Conservation (phyloP, 2,888 invertebrate species). For the Slavum lentiscoides region DNA sequence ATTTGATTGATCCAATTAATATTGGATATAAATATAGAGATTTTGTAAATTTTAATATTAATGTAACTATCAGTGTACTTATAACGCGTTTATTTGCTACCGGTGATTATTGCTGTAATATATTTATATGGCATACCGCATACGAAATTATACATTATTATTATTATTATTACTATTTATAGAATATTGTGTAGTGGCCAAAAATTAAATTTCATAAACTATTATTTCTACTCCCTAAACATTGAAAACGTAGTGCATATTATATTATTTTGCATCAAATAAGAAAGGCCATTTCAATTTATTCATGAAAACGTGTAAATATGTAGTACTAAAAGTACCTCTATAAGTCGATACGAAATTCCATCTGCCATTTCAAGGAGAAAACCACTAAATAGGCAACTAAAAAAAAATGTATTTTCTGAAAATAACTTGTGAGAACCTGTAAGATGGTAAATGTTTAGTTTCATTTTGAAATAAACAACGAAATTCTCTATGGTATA, state of each 20-base stretch:
- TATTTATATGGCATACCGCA: too few relatives aligned
- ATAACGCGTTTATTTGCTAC: too few relatives aligned
- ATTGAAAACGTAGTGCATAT: neutral
- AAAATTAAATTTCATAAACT: too few relatives aligned
- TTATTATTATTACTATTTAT: too few relatives aligned
- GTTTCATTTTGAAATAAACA: slow-evolving; percentile 37
- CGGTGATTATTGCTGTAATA: too few relatives aligned
- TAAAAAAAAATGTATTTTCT: slow-evolving; percentile 29
- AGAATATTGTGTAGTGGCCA: too few relatives aligned
- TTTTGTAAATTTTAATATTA: too few relatives aligned
- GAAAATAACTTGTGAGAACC: slow-evolving; percentile 2
- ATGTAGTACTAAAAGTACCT: neutral
- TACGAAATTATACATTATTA: too few relatives aligned
- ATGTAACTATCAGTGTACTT: too few relatives aligned
- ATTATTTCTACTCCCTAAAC: too few relatives aligned
- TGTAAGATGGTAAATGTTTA: slow-evolving; percentile 26
- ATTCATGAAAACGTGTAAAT: neutral
- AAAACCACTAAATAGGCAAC: neutral
- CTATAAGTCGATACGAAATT: neutral
- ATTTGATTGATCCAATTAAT: too few relatives aligned
- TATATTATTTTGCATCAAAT: neutral
- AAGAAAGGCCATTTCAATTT: neutral
- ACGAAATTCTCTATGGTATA: neutral
- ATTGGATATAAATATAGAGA: too few relatives aligned
- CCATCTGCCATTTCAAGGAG: neutral